Evolutionary conservation across 2,888 invertebrate genomes (phyloP).

Genomic region (Drosophila siamana): DNA sequence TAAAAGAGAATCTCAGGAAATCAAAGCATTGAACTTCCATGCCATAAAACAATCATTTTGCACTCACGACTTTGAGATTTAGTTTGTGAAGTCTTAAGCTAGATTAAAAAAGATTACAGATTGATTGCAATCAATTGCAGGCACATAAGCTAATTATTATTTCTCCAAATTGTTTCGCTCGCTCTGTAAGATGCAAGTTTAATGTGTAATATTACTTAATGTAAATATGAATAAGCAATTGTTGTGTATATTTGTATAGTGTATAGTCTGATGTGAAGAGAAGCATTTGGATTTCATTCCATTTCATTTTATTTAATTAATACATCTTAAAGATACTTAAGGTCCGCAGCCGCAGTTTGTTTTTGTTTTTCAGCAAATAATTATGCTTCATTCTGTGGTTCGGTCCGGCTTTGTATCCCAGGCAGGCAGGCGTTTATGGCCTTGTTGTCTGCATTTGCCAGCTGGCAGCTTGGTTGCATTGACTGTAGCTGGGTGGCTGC

Average conservation of each 20-base stretch:
- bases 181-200: neutral
- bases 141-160: too few species aligned
- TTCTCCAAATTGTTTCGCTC: neutral
- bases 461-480: slow-evolving; percentile 24
- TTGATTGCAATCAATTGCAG: too few species aligned
- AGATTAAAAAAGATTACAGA: too few species aligned
- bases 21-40: too few species aligned
- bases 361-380: slow-evolving; percentile 34
- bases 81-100: too few species aligned
- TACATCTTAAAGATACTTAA: slow-evolving; percentile 35
- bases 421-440: slow-evolving; percentile 33
- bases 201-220: neutral
- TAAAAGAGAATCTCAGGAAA: too few species aligned
- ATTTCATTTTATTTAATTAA: slow-evolving; percentile 35
- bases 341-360: slow-evolving; percentile 9
- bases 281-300: neutral
- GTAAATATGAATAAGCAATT: too few species aligned
- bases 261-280: neutral
- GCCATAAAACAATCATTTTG: too few species aligned
- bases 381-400: slow-evolving; percentile 26
- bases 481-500: slow-evolving; percentile 20
- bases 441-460: slow-evolving; percentile 52
- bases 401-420: slow-evolving; percentile 13
- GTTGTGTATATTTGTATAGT: neutral
- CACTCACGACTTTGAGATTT: too few species aligned